Base-by-base conservation (phyloP, 2,888 invertebrate genomes). In the Deilephila elpenor region DNA sequence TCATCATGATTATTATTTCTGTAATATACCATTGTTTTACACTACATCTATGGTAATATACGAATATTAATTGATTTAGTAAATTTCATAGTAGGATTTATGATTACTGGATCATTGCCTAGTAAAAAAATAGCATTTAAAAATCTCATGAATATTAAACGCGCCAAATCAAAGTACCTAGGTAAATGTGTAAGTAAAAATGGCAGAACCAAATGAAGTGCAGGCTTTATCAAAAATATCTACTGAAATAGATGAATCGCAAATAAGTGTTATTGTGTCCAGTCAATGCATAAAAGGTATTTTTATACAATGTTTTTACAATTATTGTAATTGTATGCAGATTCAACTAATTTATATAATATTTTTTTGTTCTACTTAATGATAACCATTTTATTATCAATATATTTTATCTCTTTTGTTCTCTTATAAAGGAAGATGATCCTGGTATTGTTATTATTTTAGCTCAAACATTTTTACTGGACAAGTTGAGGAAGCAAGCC, bases 201-300 rank as follows among this genome's bases (percentile, higher is more conserved):
- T 93, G 92, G 84, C 85, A 3, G 89, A 88, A 77, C 74, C 80
- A 56, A 86, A 80, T 71, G 88, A 90, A 73, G 81, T 89, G 3
- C 83, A 88, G 80, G 86, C 88, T 56, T 81, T 93, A 75, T 84
- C 86, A 72, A 88, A 81, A 74, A 90, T 92, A 73, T 85, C 86
- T 5, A 81, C 82, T 14, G 92, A 90, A 84, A 86, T 92, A 59
- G 89, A 88, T 70, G 89, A 91, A 76, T 88, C 90, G 3, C 85
- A 91, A 83, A 79, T 87, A 32, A 88, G 89, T 82, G 86, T 91
- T 53, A 84, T 87, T 74, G 78, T 90, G 67, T 86, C 90, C 25
- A 89, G 80, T 71, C 88, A 91, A 77, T 91, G 91, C 75, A 89
- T 89, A 56, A 93, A 93, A 85, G 93, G 93, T 93, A 88, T 78